phyloP scores from a whole-genome alignment of 2,113 vertebrate species.

The Dipodomys stephensi region DNA sequence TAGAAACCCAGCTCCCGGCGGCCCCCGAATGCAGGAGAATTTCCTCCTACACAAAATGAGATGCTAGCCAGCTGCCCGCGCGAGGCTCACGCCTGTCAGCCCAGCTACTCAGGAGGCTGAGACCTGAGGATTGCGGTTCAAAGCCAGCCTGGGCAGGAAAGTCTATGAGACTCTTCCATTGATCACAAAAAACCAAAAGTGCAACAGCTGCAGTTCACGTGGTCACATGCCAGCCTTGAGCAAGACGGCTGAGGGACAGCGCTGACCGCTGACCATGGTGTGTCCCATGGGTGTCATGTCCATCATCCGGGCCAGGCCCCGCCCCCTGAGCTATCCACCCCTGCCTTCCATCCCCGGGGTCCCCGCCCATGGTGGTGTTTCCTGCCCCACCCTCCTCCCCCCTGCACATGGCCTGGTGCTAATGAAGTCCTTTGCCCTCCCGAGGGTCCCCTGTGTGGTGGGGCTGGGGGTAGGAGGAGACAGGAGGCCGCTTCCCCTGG shows the following conservation, averaged over 20 bases:
- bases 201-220: too few relatives aligned
- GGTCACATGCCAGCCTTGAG: too few relatives aligned
- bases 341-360: neutral
- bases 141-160: too few relatives aligned
- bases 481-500: neutral
- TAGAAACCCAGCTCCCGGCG: neutral
- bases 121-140: too few relatives aligned
- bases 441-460: too few relatives aligned
- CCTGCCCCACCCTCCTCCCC: neutral
- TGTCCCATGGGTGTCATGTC: neutral
- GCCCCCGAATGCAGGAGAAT: rapidly evolving
- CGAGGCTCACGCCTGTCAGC: too few relatives aligned
- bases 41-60: rapidly evolving
- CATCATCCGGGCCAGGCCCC: neutral
- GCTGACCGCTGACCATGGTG: neutral
- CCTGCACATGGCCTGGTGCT: neutral
- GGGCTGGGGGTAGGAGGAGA: too few relatives aligned
- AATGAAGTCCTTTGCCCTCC: slow-evolving; percentile 60
- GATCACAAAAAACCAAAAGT: too few relatives aligned
- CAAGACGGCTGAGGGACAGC: too few relatives aligned
- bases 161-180: too few relatives aligned
- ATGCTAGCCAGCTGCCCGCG: too few relatives aligned
- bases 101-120: too few relatives aligned
- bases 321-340: neutral
- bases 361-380: neutral